A percentile compares a stretch with the other conserved stretches of the same genome.
Evolutionary conservation across 2,113 vertebrate species (phyloP).

Genomic region (Rhea americana): DNA sequence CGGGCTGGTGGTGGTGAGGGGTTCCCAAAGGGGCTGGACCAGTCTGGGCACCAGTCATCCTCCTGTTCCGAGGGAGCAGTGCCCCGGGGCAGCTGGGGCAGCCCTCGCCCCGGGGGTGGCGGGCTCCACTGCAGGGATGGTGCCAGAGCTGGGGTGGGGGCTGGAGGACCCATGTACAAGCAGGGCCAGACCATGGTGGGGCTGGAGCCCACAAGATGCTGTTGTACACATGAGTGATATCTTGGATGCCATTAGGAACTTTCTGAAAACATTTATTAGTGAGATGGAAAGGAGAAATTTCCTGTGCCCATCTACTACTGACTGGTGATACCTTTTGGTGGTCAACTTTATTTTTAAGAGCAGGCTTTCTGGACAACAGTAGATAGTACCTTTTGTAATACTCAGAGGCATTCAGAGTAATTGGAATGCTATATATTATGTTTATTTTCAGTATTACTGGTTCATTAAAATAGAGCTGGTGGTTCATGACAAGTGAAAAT

Average conservation of each 20-base stretch:
- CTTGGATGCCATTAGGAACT: neutral
- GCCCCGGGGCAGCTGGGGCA: too few relatives aligned
- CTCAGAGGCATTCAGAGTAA: neutral
- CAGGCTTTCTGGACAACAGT: neutral
- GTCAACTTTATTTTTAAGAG: neutral
- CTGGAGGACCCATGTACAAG: rapidly evolving
- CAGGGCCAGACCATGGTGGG: rapidly evolving
- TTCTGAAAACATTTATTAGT: rapidly evolving
- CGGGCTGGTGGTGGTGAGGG: rapidly evolving
- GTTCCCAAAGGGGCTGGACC: rapidly evolving
- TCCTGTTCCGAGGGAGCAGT: too few relatives aligned
- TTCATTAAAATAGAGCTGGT: neutral
- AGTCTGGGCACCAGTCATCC: too few relatives aligned
- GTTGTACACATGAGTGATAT: neutral
- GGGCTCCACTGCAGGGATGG: too few relatives aligned
- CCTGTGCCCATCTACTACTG: neutral
- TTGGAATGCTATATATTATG: neutral
- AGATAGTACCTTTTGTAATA: neutral
- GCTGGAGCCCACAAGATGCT: neutral
- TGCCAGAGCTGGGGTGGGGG: too few relatives aligned
- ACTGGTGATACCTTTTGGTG: neutral
- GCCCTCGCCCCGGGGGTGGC: too few relatives aligned
- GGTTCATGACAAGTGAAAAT: neutral
- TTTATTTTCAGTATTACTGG: neutral
- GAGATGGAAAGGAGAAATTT: neutral